These are phyloP conservation scores for Aplochiton taeniatus DNA, from an alignment of 2,797 vertebrate species.

Conservation along the genomic window DNA sequence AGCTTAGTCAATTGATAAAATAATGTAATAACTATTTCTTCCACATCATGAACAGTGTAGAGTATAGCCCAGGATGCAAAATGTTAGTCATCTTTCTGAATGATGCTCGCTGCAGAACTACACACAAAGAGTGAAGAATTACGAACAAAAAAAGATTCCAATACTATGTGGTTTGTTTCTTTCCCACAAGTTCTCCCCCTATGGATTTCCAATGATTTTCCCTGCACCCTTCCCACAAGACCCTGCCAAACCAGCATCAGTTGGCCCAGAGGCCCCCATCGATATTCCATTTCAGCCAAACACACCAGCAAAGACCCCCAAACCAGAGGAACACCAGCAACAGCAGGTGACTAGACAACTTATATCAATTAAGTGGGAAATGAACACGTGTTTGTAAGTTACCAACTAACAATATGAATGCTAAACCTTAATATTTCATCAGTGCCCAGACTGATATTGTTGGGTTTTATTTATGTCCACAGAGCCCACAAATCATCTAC, in stretches of 20 bases:
- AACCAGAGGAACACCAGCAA: conserved; percentile 5
- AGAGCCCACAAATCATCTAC: conserved; percentile 57
- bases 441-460: background rate
- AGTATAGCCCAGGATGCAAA: no score
- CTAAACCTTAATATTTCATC: background rate
- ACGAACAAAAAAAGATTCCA: background rate
- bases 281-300: background rate
- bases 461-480: conserved; percentile 19
- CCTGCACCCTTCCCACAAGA: conserved; percentile 37
- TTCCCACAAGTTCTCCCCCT: conserved; percentile 41
- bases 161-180: background rate
- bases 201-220: conserved; percentile 46
- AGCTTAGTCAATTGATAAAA: no score
- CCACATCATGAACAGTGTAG: no score
- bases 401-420: no score
- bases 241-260: conserved; percentile 34
- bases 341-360: background rate
- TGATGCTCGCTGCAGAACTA: background rate
- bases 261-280: conserved; percentile 11
- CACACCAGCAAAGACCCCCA: background rate
- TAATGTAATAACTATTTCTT: no score
- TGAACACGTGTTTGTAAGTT: no score
- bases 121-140: no score
- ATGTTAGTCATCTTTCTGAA: no score
- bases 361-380: no score